Conservation (phyloP, 2,113 vertebrate genomes). For the Syngnathoides biaculeatus region DNA sequence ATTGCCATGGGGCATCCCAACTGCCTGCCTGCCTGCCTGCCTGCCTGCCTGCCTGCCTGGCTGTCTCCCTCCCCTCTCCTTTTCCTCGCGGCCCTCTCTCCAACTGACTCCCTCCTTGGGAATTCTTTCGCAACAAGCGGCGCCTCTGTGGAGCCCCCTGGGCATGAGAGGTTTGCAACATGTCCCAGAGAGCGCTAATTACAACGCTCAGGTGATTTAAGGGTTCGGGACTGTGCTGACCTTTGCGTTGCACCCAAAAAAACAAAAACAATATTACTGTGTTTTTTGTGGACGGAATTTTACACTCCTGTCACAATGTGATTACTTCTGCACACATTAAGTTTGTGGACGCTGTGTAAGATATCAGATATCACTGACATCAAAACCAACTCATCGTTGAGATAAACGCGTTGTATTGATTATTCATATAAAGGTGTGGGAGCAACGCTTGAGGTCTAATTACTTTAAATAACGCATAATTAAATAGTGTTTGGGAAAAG, state of each 20-base stretch:
- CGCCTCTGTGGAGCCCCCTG: slow-evolving; percentile 67
- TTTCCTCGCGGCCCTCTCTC: slow-evolving; percentile 30
- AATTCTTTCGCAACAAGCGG: slow-evolving; percentile 71
- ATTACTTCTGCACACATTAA: not conserved
- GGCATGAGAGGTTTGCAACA: slow-evolving; percentile 69
- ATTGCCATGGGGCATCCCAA: slow-evolving; percentile 59
- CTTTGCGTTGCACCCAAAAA: slow-evolving; percentile 45
- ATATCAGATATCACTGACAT: not conserved
- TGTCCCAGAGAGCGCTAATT: slow-evolving; percentile 70
- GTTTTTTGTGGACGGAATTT: not conserved
- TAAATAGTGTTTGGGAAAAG: slow-evolving; percentile 26
- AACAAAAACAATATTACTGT: slow-evolving; percentile 30
- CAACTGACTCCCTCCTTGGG: slow-evolving; percentile 34
- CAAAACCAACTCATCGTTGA: not conserved
- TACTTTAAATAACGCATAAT: slow-evolving; percentile 29
- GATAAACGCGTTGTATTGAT: slow-evolving; percentile 5
- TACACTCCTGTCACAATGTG: not conserved
- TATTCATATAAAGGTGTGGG: slow-evolving; percentile 19
- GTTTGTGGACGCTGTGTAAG: not conserved
- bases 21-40: slow-evolving; percentile 18
- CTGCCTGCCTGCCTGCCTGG: no score
- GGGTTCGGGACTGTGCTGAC: slow-evolving; percentile 64
- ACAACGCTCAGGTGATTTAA: slow-evolving; percentile 69
- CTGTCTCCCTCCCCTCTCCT: slow-evolving; percentile 22
- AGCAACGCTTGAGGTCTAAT: slow-evolving; percentile 26